Conservation (phyloP, 2,888 invertebrate species). For the Drosophila atroscutellata region DNA sequence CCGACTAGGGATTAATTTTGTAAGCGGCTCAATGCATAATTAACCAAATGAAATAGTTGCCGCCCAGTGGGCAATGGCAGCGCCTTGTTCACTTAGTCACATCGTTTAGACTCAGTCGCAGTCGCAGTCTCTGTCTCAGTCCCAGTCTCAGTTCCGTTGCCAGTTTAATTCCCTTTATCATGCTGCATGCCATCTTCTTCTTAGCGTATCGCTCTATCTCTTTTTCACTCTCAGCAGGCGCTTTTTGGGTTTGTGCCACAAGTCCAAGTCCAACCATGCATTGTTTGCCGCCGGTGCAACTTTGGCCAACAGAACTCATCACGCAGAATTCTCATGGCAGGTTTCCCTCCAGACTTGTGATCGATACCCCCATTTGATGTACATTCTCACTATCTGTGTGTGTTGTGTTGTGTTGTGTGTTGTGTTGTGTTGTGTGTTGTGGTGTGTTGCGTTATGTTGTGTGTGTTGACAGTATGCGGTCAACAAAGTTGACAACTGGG, state of each 20-base stretch:
- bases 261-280: slow-evolving; percentile 29
- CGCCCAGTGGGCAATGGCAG: background rate
- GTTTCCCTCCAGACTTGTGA: slow-evolving; percentile 24
- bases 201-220: background rate
- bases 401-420: background rate
- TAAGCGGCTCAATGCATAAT: slow-evolving; percentile 73
- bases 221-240: background rate
- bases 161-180: slow-evolving; percentile 1
- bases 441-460: slow-evolving; percentile 3
- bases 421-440: slow-evolving; percentile 7
- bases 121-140: background rate
- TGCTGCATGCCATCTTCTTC: background rate
- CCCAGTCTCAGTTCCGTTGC: background rate
- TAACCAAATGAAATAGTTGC: slow-evolving; percentile 62
- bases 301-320: slow-evolving; percentile 31
- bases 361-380: slow-evolving; percentile 20
- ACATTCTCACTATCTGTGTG: slow-evolving; percentile 13
- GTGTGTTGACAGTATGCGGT: slow-evolving; percentile 5
- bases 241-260: slow-evolving; percentile 7
- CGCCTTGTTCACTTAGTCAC: slow-evolving; percentile 1
- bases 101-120: background rate
- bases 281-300: slow-evolving; percentile 29
- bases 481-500: slow-evolving; percentile 39
- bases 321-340: slow-evolving; percentile 13
- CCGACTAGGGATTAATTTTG: slow-evolving; percentile 66